Conservation (phyloP, 2,113 vertebrate genomes). For the Romanogobio albipinnatus region DNA sequence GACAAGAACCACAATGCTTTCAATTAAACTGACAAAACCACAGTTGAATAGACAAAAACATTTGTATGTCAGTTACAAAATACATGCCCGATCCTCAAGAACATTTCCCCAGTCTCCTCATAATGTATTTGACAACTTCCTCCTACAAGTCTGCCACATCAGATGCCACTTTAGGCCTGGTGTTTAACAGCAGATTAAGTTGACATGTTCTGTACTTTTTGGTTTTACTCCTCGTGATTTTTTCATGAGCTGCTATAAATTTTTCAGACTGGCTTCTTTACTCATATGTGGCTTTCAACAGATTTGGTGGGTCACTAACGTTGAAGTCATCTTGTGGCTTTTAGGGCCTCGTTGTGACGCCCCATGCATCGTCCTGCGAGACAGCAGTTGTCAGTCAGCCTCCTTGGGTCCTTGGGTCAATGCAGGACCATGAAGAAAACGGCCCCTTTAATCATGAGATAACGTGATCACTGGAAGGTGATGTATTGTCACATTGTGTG, state of each 20-base stretch:
- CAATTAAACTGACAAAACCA: background rate
- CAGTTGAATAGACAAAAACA: background rate
- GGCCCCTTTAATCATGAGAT: constrained; percentile 15
- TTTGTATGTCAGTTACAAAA: constrained; percentile 31
- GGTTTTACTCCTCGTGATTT: constrained; percentile 62
- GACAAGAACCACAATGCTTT: background rate
- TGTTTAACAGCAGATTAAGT: constrained; percentile 23
- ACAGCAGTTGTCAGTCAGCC: background rate
- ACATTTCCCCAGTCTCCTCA: constrained; percentile 7
- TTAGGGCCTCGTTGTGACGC: background rate
- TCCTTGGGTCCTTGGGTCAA: background rate
- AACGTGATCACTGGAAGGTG: background rate
- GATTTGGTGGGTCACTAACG: constrained; percentile 64
- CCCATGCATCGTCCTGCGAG: background rate
- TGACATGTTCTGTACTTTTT: constrained; percentile 30
- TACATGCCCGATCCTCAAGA: constrained; percentile 1
- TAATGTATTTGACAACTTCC: constrained; percentile 22
- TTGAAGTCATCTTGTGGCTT: constrained; percentile 35
- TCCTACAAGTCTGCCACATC: constrained; percentile 24
- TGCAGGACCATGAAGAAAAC: constrained; percentile 29
- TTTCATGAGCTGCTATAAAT: constrained; percentile 73
- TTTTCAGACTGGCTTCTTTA: constrained; percentile 67
- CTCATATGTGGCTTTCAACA: constrained; percentile 57
- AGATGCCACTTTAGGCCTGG: constrained; percentile 2
- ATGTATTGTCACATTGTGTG: constrained; percentile 34